Evolutionary conservation across 2,797 vertebrate species (phyloP), one percentile per base, ranked within the genome.

Genomic region (Silurus aristotelis): DNA sequence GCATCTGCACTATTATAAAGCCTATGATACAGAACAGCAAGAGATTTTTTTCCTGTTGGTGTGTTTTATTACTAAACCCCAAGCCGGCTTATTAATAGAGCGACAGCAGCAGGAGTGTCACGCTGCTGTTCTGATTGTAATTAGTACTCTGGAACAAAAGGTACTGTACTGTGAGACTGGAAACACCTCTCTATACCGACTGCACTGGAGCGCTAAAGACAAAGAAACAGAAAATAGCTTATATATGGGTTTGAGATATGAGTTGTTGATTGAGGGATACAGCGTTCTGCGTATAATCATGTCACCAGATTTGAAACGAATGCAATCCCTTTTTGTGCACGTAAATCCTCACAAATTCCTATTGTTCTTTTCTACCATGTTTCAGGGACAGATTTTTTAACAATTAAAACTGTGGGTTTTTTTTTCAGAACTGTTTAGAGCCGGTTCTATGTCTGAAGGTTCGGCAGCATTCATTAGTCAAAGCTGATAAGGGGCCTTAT

Each of bases 101-200:
- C 8, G 9, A 67, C 13, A 25, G 38, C 64, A 66, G 75, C 61
- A 77, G 81, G 80, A 84, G 73, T 72, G 76, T 46, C 71, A 5
- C 63, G 58, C 52, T 66, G 58, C 66, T 72, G 77, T n/a, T 73
- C 75, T 79, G 66, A 22, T 84, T 87, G 82, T 87, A 87, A 89
- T 89, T 87, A 89, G 55, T 31, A 55, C 61, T 84, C 72, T 85
- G 67, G 78, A 67, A 87, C 58, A 83, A 89, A 87, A 89, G 81
- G 77, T 83, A 81, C 46, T 71, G 58, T 52, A 67, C 64, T 73
- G 80, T 14, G 77, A 78, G 75, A 15, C 70, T 81, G 25, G 13
- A 71, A 72, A 77, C 31, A 52, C n/a, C n/a, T 63, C 85, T 64
- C 52, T 68, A 73, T 64, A 27, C 8, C 31, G 68, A 55, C 67